These are phyloP conservation scores for Nyleta sp. DNA, from an alignment of 2,888 invertebrate species.

Conservation along the genomic window DNA sequence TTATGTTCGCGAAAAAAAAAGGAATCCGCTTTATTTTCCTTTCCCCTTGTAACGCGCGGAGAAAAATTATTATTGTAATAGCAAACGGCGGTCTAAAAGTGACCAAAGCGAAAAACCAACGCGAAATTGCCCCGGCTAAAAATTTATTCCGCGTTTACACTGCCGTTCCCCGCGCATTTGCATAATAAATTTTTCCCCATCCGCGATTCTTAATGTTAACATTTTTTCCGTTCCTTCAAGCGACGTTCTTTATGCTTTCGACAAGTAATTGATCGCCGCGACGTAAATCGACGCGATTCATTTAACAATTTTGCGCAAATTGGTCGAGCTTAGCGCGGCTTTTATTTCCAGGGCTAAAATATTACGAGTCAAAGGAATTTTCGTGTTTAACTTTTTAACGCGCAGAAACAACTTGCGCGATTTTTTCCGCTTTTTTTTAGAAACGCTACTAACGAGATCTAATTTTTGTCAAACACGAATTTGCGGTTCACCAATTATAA, in stretches of 20 bases:
- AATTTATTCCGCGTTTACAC: conserved; percentile 50
- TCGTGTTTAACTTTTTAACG: conserved; percentile 1
- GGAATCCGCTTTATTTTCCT: conserved; percentile 25
- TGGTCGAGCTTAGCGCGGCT: not conserved
- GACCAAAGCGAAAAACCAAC: conserved; percentile 47
- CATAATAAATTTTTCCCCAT: conserved; percentile 61
- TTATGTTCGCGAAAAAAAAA: conserved; percentile 27
- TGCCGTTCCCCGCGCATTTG: conserved; percentile 27
- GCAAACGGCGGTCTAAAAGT: conserved; percentile 39
- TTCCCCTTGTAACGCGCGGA: conserved; percentile 22
- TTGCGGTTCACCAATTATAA: too few species aligned
- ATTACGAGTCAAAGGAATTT: conserved; percentile 2
- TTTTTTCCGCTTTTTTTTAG: not conserved
- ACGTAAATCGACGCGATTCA: conserved; percentile 17
- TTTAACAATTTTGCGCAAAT: conserved; percentile 6
- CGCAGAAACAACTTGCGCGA: not conserved
- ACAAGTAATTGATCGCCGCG: conserved; percentile 25
- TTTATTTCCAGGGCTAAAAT: conserved; percentile 8
- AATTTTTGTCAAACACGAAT: conserved; percentile 16
- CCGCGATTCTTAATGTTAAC: conserved; percentile 23
- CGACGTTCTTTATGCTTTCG: conserved; percentile 6
- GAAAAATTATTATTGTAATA: conserved; percentile 56
- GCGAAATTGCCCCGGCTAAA: conserved; percentile 24
- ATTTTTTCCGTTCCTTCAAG: conserved; percentile 4
- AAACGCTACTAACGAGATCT: conserved; percentile 6